Conservation (phyloP, 1,140 invertebrate genomes). For the Panulirus ornatus region DNA sequence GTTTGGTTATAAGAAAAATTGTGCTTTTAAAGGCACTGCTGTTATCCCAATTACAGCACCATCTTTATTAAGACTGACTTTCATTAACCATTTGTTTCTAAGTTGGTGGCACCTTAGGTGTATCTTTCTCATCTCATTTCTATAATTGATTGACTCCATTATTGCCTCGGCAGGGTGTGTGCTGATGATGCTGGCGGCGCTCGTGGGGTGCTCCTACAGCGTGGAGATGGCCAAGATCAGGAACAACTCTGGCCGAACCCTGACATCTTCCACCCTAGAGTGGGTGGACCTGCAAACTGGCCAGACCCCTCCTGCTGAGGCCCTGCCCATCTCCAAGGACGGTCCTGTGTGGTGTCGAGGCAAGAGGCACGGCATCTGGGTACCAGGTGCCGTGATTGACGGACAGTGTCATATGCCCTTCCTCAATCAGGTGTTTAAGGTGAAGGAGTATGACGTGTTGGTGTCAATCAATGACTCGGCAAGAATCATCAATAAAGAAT, state of each 20-base stretch:
- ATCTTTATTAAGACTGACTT: too few relatives aligned
- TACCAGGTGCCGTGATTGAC: conserved; percentile 49
- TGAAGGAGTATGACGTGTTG: conserved; percentile 50
- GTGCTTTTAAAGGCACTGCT: too few relatives aligned
- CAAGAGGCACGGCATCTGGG: conserved; percentile 16
- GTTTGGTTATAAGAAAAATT: too few relatives aligned
- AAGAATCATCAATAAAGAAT: conserved; percentile 39
- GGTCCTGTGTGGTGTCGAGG: conserved; percentile 58
- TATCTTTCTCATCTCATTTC: too few relatives aligned
- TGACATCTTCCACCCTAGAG: conserved; percentile 63
- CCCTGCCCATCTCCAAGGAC: conserved; percentile 25
- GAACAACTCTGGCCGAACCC: not conserved
- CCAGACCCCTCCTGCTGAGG: conserved; percentile 30
- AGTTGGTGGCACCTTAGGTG: too few relatives aligned
- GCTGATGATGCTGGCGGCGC: not conserved
- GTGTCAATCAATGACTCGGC: conserved; percentile 68
- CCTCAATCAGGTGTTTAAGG: conserved; percentile 14
- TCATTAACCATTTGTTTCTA: too few relatives aligned
- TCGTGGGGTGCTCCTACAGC: not conserved
- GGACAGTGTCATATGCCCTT: conserved; percentile 56
- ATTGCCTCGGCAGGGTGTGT: not conserved
- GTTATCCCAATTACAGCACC: too few relatives aligned
- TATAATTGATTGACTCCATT: not conserved
- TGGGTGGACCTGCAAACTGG: conserved; percentile 52
- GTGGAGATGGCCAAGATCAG: conserved; percentile 57